Conservation (phyloP, 2,797 vertebrate genomes). For the Mormyrops attenuatus region DNA sequence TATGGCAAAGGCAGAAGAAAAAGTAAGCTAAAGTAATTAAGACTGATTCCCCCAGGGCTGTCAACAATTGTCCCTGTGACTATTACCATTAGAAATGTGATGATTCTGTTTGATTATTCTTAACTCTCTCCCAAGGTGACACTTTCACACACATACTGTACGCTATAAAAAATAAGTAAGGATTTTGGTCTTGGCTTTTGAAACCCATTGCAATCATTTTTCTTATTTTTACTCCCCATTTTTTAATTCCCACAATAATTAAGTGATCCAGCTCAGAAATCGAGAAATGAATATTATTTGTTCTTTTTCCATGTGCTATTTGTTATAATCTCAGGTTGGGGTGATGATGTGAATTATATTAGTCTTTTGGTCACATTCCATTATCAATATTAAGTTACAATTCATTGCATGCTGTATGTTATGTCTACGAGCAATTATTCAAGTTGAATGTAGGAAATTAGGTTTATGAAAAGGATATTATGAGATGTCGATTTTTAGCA, state of each 20-base stretch:
- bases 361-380: not conserved
- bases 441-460: not conserved
- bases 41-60: not conserved
- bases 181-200: not conserved
- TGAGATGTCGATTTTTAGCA: not conserved
- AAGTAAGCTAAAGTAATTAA: conserved; percentile 12
- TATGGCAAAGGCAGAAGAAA: not conserved
- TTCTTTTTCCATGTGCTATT: not conserved
- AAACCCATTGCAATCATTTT: not conserved
- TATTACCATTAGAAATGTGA: conserved; percentile 10
- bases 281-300: not conserved
- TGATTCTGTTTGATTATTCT: not conserved
- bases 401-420: not conserved
- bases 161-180: not conserved
- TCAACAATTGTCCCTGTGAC: not conserved
- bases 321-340: not conserved
- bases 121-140: not conserved
- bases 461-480: not conserved
- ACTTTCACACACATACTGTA: not conserved
- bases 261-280: not conserved
- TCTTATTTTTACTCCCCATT: not conserved
- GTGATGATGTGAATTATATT: not conserved
- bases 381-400: not conserved
- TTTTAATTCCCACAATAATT: not conserved
- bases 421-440: not conserved